Conservation (phyloP, 2,888 invertebrate genomes). For the Platypus cylindrus region DNA sequence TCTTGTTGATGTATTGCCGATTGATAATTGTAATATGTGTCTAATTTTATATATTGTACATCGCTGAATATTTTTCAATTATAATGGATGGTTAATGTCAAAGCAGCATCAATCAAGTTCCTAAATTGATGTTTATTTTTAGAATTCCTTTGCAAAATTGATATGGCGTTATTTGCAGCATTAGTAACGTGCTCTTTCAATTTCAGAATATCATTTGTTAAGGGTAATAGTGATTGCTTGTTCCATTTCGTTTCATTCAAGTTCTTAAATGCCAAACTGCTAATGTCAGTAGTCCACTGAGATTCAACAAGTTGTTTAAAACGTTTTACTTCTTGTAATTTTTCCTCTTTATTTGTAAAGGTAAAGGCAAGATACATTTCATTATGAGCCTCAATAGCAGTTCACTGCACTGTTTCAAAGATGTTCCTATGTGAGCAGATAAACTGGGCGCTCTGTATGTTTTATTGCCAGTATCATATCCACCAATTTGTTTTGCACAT, state of each 20-base stretch:
- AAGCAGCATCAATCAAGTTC: conserved; percentile 16
- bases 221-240: conserved; percentile 15
- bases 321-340: conserved; percentile 13
- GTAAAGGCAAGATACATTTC: no score
- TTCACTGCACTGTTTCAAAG: conserved; percentile 14
- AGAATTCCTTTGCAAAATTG: conserved; percentile 10
- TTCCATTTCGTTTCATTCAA: conserved; percentile 15
- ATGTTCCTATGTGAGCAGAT: conserved; percentile 17
- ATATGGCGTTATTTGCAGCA: conserved; percentile 12
- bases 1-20: conserved; percentile 14
- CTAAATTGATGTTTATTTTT: conserved; percentile 14
- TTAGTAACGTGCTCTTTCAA: conserved; percentile 15
- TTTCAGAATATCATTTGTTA: conserved; percentile 17
- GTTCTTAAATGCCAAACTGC: conserved; percentile 17
- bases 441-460: conserved; percentile 17
- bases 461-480: conserved; percentile 14
- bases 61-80: conserved; percentile 21
- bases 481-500: conserved; percentile 13
- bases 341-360: no score
- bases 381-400: conserved; percentile 15
- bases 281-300: conserved; percentile 17
- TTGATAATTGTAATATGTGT: conserved; percentile 10
- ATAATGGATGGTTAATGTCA: conserved; percentile 18
- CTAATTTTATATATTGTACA: conserved; percentile 19
- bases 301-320: conserved; percentile 14